These are phyloP conservation scores for Nomada hirtipes DNA, from an alignment of 2,888 invertebrate genomes.

Conservation along the genomic window DNA sequence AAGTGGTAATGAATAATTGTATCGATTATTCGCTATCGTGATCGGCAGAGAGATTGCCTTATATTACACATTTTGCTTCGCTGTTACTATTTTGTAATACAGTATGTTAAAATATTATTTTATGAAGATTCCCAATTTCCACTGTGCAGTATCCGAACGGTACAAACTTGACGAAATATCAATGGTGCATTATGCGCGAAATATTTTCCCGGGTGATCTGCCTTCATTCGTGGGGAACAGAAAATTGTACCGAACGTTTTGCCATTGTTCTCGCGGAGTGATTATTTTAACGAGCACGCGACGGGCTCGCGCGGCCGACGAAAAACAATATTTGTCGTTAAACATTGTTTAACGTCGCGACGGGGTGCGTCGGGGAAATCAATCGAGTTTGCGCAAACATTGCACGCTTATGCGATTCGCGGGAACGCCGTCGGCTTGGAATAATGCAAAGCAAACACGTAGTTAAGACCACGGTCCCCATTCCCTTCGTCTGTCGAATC, in stretches of 20 bases:
- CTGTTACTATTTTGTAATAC: too few species aligned
- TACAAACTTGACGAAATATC: too few species aligned
- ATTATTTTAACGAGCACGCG: not conserved
- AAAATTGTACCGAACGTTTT: not conserved
- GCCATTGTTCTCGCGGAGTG: not conserved
- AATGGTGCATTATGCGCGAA: not conserved
- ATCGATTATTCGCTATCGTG: not conserved
- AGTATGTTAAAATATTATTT: too few species aligned
- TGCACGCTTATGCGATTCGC: conserved; percentile 20
- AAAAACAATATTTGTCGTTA: conserved; percentile 21
- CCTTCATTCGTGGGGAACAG: not conserved
- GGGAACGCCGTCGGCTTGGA: not conserved
- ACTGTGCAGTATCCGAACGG: too few species aligned
- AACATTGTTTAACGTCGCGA: conserved; percentile 34
- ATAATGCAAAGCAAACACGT: conserved; percentile 39
- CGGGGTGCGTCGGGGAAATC: conserved; percentile 16
- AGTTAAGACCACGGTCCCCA: not conserved
- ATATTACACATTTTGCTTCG: too few species aligned
- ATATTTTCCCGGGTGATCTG: not conserved
- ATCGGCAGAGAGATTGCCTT: too few species aligned
- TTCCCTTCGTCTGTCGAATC: not conserved
- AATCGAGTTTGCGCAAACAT: conserved; percentile 44
- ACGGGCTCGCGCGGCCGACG: not conserved
- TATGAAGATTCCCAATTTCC: too few species aligned
- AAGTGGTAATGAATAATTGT: not conserved